Base-by-base conservation (phyloP, 2,888 invertebrate genomes). In the Mythimna impura region DNA sequence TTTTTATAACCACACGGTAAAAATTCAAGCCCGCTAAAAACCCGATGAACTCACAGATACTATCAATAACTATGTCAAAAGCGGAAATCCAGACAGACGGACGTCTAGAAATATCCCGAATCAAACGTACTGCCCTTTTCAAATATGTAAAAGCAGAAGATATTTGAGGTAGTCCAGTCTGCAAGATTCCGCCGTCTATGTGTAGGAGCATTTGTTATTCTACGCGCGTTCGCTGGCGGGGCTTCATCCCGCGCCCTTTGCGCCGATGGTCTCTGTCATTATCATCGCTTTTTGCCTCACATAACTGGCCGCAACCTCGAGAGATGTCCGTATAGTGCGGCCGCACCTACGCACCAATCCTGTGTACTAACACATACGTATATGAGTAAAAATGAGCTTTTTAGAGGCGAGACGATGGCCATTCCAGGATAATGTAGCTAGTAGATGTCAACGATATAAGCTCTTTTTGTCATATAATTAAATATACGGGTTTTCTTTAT, bases 241-340 rank as follows among this genome's bases (percentile, higher is more conserved):
- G 89, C 89, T 87, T 92, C 94, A 91, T 92, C 92, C 90, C 91
- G 92, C 91, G 94, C 95, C 95, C 95, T 94, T 91, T 92, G 91
- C 93, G 93, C 91, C 93, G 90, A 93, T 93, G 93, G 92, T 90
- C 92, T 93, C 89, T 92, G 94, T 94, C 95, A 95, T 96, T 96
- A 96, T 94, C 95, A 94, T 94, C 93, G 92, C 93, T 95, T 96
- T 95, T 95, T 95, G 95, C 95, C 91, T 87, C 94, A 93, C 91
- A 93, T 94, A 93, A 93, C 93, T 91, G 91, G 91, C 92, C 94
- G 86, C 93, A 92, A 88, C 90, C 89, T 88, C 89, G 83, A 85
- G 89, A 90, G 89, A 89, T 89, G 89, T 89, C 73, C 81, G 88
- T 89, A 91, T 91, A 89, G 87, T 88, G 86, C 81, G 85, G 80